Base-by-base conservation (phyloP, 1,140 invertebrate genomes). In the Ceratosolen solmsi region DNA sequence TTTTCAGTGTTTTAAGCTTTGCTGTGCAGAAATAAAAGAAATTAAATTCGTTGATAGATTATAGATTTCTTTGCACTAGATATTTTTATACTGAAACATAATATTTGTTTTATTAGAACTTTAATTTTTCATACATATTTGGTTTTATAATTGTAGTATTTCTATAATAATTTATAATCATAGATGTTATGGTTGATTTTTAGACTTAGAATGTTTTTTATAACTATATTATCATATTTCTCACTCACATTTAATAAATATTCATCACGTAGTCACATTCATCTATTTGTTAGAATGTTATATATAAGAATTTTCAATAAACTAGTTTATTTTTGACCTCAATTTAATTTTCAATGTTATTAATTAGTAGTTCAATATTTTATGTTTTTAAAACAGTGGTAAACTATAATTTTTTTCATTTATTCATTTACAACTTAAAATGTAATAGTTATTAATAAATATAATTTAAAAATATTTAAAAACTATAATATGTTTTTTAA, bases 121-220 rank as follows among this genome's bases (percentile, higher is more conserved):
- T 80, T 82, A 27, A 38, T 58, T 82, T n/a, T 56, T 70, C 25
- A 56, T 70, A 38, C 36, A 65, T 33, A 65, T 63, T 46, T 81
- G 70, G 60, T 56, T 56, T 75, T 76, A 36, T 82, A 30, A 76
- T 54, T 78, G 74, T 82, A 73, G 77, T 82, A 63, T 78, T 70
- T 80, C 41, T 68, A 68, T 51, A 33, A 58, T 76, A 77, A 56
- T 15, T 78, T 70, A 78, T 78, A 65, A 82, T 72, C 56, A 72
- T 82, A 73, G 75, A 78, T 82, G 75, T 78, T 4, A 82, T 82
- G 68, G 56, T 82, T 78, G 63, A 51, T 78, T 75, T 82, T 51
- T 78, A 78, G 74, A 72, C 11, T 22, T 82, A 82, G 80, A 77
- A 78, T n/a, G 60, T 73, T 78, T 60, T 76, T 72, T 70, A 78